A percentile compares a stretch with the other conserved stretches of the same genome.
Evolutionary conservation across 1,140 invertebrate genomes (phyloP).

Genomic region (Drosophila pseudoananassae): DNA sequence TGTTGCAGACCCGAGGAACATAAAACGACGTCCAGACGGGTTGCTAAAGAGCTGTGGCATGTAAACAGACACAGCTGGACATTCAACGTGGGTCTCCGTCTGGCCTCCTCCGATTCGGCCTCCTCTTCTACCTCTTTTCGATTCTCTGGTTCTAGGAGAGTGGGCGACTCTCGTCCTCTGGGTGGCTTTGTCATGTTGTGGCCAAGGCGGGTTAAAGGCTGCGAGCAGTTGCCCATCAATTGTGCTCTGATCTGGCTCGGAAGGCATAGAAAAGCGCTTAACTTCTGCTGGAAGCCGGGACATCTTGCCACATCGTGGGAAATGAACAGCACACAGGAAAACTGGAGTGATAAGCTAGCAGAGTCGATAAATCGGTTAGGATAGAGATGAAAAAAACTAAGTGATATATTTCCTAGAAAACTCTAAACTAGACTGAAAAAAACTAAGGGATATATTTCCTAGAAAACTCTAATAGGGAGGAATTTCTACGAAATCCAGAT

Average conservation of each 20-base stretch:
- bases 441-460: background rate
- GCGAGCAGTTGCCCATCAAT: constrained; percentile 45
- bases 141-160: too few relatives aligned
- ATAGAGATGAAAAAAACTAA: constrained; percentile 5
- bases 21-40: constrained; percentile 49
- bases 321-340: constrained; percentile 11
- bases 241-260: constrained; percentile 50
- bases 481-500: background rate
- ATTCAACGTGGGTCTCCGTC: constrained; percentile 34
- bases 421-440: background rate
- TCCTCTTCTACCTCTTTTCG: too few relatives aligned
- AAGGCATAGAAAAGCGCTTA: constrained; percentile 55
- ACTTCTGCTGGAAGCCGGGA: constrained; percentile 27
- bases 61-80: constrained; percentile 72
- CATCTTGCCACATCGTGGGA: constrained; percentile 26
- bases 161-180: constrained; percentile 4
- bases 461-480: background rate
- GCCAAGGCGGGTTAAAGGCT: constrained; percentile 46
- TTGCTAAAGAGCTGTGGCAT: constrained; percentile 61
- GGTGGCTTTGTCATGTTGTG: constrained; percentile 45
- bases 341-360: constrained; percentile 33
- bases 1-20: constrained; percentile 33
- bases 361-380: constrained; percentile 30
- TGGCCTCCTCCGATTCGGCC: background rate
- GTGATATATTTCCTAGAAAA: background rate